Conservation (phyloP, 2,797 vertebrate species). For the Lagocephalus sceleratus region DNA sequence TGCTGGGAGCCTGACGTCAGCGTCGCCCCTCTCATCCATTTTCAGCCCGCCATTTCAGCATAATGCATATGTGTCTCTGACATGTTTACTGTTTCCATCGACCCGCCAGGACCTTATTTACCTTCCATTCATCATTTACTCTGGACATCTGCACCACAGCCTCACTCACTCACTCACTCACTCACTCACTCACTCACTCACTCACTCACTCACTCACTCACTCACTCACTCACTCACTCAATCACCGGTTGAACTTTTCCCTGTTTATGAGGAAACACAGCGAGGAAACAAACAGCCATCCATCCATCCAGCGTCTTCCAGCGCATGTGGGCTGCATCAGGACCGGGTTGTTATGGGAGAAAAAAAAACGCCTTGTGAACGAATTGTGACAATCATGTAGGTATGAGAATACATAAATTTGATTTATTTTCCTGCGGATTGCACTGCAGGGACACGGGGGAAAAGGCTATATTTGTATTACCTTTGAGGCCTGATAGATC, state of each 20-base stretch:
- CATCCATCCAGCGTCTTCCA: neutral
- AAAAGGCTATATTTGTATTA: constrained; percentile 1
- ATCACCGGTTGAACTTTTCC: no score
- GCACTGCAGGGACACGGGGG: no score
- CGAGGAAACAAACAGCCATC: neutral
- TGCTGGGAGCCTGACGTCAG: neutral
- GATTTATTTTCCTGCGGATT: neutral
- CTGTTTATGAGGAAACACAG: no score
- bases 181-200: neutral
- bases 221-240: neutral
- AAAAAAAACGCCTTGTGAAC: neutral
- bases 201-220: neutral
- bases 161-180: neutral
- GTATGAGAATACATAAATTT: neutral
- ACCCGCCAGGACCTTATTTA: neutral
- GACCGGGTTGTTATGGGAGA: neutral
- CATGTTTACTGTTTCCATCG: neutral
- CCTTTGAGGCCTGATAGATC: constrained; percentile 1
- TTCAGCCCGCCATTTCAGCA: neutral
- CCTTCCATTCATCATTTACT: neutral
- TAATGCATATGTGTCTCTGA: neutral
- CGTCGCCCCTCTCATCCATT: neutral
- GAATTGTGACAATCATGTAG: neutral
- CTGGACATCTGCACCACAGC: no score
- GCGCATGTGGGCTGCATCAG: neutral